Base-by-base conservation (phyloP, 2,113 vertebrate species). In the Cebidichthys violaceus region DNA sequence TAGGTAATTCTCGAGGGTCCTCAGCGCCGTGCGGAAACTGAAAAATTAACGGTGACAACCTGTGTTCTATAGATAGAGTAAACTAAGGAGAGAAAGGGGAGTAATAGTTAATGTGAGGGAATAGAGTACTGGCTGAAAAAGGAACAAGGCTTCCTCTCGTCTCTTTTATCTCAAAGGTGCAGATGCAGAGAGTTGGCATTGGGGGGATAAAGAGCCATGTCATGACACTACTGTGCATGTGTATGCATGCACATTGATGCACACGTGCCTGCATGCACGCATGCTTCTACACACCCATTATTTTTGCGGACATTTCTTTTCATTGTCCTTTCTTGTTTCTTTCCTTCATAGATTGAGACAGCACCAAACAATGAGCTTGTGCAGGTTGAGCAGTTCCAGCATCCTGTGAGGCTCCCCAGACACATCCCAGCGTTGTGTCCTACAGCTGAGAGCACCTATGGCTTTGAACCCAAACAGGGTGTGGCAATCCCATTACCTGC, bases 401-500 rank as follows among this genome's bases (percentile, higher is more conserved):
- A 86, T 35, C 37, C 79, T 82, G 89, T 84, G 86, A 89, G 73
- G 87, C 70, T 90, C 87, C 84, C 70, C 69, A 83, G 81, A 86
- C 81, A 84, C 87, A 75, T 91, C 78, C 75, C 78, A 37, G 47
- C 6, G 47, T 31, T 64, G 83, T 85, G 85, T 89, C 83, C 88
- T 61, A 84, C 80, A 90, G 81, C 83, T 88, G 72, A 90, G 82
- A 87, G 76, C 76, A 70, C 55, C 68, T 70, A 2, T 17, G 62
- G 67, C 86, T 78, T 60, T 84, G 72, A 86, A 88, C 81, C 76
- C 78, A 92, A 90, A 93, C 88, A 86, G 73, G 77, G 86, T 90
- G 86, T 85, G 84, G 93, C 92, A 94, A 86, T 77, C 86, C 91
- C 82, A 93, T 94, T 93, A 93, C 87, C 87, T 67, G 74, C 87